Evolutionary conservation across 2,888 invertebrate genomes (phyloP).

Genomic region (Tenthredo livida): DNA sequence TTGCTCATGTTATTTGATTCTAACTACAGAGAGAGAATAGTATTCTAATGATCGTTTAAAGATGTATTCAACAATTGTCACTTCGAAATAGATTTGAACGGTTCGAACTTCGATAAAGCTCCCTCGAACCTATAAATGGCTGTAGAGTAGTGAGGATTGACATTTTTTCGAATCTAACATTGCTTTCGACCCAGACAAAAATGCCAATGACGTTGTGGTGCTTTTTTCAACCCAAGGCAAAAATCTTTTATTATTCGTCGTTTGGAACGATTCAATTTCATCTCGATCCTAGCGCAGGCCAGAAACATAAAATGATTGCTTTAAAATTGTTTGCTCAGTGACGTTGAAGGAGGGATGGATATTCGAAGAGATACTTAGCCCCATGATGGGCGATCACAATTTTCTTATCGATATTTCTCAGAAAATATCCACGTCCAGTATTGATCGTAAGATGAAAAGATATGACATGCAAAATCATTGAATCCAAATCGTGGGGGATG

Average conservation of each 20-base stretch:
- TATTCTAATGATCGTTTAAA: neutral
- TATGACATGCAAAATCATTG: neutral
- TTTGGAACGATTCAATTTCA: neutral
- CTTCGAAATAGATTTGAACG: neutral
- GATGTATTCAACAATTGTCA: neutral
- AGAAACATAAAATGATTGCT: conserved; percentile 3
- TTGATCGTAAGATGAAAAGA: neutral
- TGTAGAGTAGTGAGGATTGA: neutral
- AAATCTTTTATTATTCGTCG: neutral
- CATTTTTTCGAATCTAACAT: neutral
- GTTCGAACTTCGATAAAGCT: neutral
- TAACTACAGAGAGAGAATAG: neutral
- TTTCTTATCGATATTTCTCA: neutral
- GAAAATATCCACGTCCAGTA: neutral
- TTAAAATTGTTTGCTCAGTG: neutral
- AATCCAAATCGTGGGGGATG: neutral
- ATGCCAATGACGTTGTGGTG: neutral
- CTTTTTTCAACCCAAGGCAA: neutral
- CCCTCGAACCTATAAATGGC: neutral
- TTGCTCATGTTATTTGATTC: neutral
- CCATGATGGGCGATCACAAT: neutral
- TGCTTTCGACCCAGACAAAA: neutral
- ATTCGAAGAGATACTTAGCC: neutral
- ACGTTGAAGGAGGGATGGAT: neutral
- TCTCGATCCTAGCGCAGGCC: neutral